These are phyloP conservation scores for Barbus barbus DNA, from an alignment of 2,113 vertebrate species.

Conservation along the genomic window DNA sequence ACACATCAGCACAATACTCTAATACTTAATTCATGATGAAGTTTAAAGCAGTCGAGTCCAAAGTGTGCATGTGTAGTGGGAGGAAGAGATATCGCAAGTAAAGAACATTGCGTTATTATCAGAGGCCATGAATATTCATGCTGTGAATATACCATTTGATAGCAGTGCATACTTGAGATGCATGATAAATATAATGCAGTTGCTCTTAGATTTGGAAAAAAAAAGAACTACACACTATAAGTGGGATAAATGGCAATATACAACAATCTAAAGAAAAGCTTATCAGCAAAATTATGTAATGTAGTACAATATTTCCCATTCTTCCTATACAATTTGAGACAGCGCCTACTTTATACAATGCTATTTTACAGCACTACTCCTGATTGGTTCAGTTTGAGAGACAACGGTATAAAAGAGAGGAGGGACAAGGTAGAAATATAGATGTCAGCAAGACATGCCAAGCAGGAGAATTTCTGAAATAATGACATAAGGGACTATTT, in stretches of 20 bases:
- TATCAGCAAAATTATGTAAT: background rate
- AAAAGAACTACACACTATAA: background rate
- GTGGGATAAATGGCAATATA: background rate
- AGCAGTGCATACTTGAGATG: background rate
- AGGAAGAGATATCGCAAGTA: background rate
- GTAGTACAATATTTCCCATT: background rate
- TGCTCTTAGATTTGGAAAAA: background rate
- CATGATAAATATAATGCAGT: background rate
- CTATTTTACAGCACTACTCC: background rate
- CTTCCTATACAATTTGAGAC: background rate
- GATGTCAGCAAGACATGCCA: constrained; percentile 1
- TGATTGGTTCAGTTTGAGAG: background rate
- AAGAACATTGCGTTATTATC: background rate
- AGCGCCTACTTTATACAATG: background rate
- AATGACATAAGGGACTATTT: background rate
- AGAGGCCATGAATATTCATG: constrained; percentile 3
- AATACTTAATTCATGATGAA: constrained; percentile 67
- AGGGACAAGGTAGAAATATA: background rate
- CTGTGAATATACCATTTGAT: background rate
- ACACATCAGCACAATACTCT: constrained; percentile 51
- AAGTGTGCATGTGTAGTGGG: constrained; percentile 30
- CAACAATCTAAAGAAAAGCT: background rate
- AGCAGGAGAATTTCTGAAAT: background rate
- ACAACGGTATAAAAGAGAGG: background rate
- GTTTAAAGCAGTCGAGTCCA: constrained; percentile 57